Conservation (phyloP, 1,140 invertebrate genomes). For the Anadara kagoshimensis region DNA sequence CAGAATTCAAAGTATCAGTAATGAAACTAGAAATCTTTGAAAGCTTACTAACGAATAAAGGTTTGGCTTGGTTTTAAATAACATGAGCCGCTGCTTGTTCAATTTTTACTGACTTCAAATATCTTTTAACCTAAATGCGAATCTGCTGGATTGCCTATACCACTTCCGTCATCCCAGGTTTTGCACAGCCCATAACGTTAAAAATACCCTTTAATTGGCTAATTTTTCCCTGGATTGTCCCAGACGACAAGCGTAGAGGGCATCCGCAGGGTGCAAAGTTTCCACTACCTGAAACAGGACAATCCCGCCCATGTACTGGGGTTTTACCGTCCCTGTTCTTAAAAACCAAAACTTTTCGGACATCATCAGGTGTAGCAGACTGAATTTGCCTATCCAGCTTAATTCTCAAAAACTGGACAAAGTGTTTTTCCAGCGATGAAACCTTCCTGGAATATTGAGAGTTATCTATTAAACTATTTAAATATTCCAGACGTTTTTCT, state of each 20-base stretch:
- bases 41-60: conserved; percentile 15
- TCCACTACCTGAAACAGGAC: not conserved
- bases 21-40: not conserved
- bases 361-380: not conserved
- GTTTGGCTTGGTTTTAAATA: conserved; percentile 13
- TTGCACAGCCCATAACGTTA: conserved; percentile 1
- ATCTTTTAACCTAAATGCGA: not conserved
- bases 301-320: conserved; percentile 4
- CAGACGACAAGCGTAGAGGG: not conserved
- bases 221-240: not conserved
- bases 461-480: not conserved
- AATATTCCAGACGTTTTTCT: not conserved
- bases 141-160: conserved; percentile 2
- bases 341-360: not conserved
- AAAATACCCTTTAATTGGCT: not conserved
- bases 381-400: not conserved
- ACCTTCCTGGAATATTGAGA: not conserved
- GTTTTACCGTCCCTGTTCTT: conserved; percentile 1
- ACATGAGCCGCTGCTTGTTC: conserved; percentile 13
- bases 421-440: not conserved
- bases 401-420: not conserved
- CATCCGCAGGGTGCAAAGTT: not conserved
- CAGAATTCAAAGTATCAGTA: not conserved
- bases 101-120: conserved; percentile 3
- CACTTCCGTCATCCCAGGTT: not conserved